Percentiles rank a stretch among this genome's conserved stretches.
These are phyloP conservation scores for Dasyurus viverrinus DNA, from an alignment of 2,113 vertebrate species.

Conservation along the genomic window DNA sequence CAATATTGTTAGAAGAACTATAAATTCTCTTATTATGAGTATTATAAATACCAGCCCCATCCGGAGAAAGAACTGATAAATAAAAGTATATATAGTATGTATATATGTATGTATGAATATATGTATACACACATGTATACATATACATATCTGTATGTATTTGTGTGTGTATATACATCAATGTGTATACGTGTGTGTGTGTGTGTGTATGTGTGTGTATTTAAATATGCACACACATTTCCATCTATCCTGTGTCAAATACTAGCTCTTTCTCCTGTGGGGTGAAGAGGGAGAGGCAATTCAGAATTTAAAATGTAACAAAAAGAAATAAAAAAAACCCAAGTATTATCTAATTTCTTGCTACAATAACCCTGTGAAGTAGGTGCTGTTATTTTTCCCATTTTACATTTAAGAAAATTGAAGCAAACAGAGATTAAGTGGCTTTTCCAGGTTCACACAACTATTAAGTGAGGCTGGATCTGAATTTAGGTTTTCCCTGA, in stretches of 20 bases:
- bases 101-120: background rate
- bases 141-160: background rate
- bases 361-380: background rate
- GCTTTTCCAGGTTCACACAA: background rate
- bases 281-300: background rate
- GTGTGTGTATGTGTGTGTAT: background rate
- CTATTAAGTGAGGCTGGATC: background rate
- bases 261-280: background rate
- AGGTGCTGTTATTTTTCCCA: background rate
- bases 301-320: background rate
- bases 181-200: background rate
- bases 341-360: background rate
- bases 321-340: background rate
- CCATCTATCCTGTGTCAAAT: background rate
- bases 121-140: background rate
- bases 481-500: background rate
- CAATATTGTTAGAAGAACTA: background rate
- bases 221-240: background rate
- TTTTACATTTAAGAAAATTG: background rate
- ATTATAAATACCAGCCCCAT: background rate
- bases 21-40: background rate
- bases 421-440: background rate
- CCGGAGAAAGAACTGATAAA: background rate
- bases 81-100: no score
- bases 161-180: background rate